Conservation (phyloP, 2,888 invertebrate species). For the Keiferia lycopersicella region DNA sequence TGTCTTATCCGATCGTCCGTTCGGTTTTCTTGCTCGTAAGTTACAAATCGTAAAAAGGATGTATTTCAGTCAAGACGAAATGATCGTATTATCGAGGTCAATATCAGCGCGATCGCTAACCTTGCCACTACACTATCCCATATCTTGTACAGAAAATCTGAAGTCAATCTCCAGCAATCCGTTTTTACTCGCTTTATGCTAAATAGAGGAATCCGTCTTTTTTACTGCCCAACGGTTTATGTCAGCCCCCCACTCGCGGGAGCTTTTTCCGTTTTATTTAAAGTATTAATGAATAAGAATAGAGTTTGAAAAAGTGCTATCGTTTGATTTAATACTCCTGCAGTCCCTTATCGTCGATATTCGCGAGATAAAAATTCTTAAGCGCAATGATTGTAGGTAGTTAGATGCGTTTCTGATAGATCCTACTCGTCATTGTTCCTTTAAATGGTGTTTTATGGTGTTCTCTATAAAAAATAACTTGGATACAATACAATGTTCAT, state of each 20-base stretch:
- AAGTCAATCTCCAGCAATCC: constrained; percentile 38
- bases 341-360: constrained; percentile 58
- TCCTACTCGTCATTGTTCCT: neutral
- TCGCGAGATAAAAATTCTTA: constrained; percentile 49
- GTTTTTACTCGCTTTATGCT: constrained; percentile 56
- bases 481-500: constrained; percentile 35
- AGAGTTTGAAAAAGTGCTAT: constrained; percentile 62
- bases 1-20: constrained; percentile 47
- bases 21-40: constrained; percentile 43
- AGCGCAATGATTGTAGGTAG: constrained; percentile 34
- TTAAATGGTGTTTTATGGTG: constrained; percentile 23
- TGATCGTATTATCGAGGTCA: constrained; percentile 20
- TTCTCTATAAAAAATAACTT: constrained; percentile 21
- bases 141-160: constrained; percentile 43
- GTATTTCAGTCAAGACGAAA: constrained; percentile 17
- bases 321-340: constrained; percentile 72
- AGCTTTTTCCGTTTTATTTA: constrained; percentile 73
- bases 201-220: constrained; percentile 56
- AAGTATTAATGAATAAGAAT: constrained; percentile 79
- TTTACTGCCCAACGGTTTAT: constrained; percentile 66
- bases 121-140: constrained; percentile 17
- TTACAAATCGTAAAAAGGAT: constrained; percentile 23
- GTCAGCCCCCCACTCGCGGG: constrained; percentile 71
- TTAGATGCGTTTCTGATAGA: constrained; percentile 21
- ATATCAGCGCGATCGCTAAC: constrained; percentile 21